Evolutionary conservation across 2,888 invertebrate species (phyloP), one percentile per base, ranked within the genome.

Genomic region (Xestia xanthographa): DNA sequence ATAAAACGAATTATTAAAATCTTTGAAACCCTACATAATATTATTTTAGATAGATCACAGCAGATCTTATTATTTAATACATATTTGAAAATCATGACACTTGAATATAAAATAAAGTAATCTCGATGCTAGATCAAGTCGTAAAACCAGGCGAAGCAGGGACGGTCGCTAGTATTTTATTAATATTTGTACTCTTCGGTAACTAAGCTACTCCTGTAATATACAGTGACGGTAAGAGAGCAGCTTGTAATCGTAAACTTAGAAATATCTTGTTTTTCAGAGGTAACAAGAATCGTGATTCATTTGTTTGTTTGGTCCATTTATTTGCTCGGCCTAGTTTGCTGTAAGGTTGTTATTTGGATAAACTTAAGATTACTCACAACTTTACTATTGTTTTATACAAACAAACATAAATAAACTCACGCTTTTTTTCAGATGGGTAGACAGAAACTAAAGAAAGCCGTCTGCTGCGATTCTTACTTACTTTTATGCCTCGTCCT

Each of bases 371-470:
- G 17, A 58, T 58, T 3, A 58, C 26, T 14, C 26, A 14, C 26
- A 26, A 14, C 2, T 26, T 26, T 56, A 17, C 14, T 26, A 26
- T 26, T 56, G 6, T 56, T 26, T 26, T 26, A 56, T 26, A 53
- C 50, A 45, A 45, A 45, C 43, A 43, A 43, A 12, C 43, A 41
- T 17, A 14, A 9, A 3, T n/a, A 50, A n/a, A n/a, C n/a, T 53
- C 4, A 53, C n/a, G 50, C 4, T 1, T 3, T 11, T 11, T n/a
- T n/a, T n/a, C 11, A 0, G 4, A n/a, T 0, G 11, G n/a, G 3
- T 8, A 48, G 22, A n/a, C 22, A 53, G 4, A n/a, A 22, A 11
- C 22, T n/a, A 50, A 9, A 50, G 50, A 11, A 53, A 6, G 1
- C 11, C 4, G 22, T n/a, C 50, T 45, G 17, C 17, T 17, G 22